Conservation (phyloP, 2,797 vertebrate species). For the Eupleurogrammus muticus region DNA sequence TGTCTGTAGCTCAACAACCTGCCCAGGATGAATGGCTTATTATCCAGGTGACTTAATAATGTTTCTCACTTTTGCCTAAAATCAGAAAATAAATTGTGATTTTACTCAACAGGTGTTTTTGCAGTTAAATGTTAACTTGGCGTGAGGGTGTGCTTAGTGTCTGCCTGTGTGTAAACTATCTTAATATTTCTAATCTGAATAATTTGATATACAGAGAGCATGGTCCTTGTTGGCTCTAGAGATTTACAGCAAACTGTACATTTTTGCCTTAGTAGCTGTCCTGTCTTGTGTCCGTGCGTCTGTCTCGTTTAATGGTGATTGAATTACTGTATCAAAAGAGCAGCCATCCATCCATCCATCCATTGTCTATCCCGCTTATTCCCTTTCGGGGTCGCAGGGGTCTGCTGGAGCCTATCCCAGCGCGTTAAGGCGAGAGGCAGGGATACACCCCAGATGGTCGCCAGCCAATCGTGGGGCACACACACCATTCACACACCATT, state of each 20-base stretch:
- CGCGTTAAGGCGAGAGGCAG: no score
- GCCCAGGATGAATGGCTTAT: conserved; percentile 19
- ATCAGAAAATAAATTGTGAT: conserved; percentile 24
- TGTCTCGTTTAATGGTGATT: conserved; percentile 68
- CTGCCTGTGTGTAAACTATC: conserved; percentile 56
- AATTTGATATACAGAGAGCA: conserved; percentile 67
- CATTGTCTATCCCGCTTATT: no score
- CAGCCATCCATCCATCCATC: no score
- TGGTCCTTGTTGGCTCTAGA: conserved; percentile 56
- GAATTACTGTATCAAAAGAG: conserved; percentile 66
- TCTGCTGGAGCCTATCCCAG: no score
- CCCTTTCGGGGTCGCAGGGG: no score
- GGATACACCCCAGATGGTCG: no score
- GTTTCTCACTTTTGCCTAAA: conserved; percentile 32
- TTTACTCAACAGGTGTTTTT: conserved; percentile 52
- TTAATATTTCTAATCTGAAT: no score
- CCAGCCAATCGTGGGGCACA: no score
- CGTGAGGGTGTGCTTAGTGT: conserved; percentile 61
- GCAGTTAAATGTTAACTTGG: conserved; percentile 52
- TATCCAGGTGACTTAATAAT: conserved; percentile 23
- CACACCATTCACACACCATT: no score
- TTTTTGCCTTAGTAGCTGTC: conserved; percentile 58
- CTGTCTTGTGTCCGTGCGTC: conserved; percentile 65
- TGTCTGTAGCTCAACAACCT: conserved; percentile 39
- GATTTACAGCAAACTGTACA: conserved; percentile 66